These are phyloP conservation scores for Tinea pellionella DNA, from an alignment of 2,888 invertebrate genomes.

Conservation along the genomic window DNA sequence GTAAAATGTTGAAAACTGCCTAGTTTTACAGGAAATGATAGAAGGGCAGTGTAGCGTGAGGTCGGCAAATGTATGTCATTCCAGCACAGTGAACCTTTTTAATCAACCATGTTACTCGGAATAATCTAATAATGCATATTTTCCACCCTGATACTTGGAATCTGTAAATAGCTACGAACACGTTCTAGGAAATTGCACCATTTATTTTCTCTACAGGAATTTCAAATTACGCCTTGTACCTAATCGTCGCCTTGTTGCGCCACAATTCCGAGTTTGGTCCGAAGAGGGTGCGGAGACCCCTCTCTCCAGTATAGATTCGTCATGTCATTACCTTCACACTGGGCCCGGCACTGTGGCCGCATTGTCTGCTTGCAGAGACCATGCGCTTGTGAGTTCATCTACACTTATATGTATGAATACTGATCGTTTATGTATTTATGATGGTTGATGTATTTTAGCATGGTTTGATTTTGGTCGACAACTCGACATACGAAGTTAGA, in stretches of 20 bases:
- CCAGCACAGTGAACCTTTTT: neutral
- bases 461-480: slow-evolving; percentile 75
- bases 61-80: neutral
- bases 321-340: slow-evolving; percentile 75
- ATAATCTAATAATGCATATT: neutral
- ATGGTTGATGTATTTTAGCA: slow-evolving; percentile 55
- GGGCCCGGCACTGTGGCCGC: slow-evolving; percentile 72
- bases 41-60: neutral
- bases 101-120: neutral
- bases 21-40: neutral
- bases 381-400: slow-evolving; percentile 68
- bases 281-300: slow-evolving; percentile 47
- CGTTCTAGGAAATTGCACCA: neutral
- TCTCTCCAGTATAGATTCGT: slow-evolving; percentile 41
- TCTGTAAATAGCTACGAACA: neutral
- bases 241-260: slow-evolving; percentile 71
- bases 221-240: slow-evolving; percentile 72
- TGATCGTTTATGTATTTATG: neutral
- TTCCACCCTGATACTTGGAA: neutral
- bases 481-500: slow-evolving; percentile 76
- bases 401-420: neutral
- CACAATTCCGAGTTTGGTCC: slow-evolving; percentile 72
- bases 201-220: slow-evolving; percentile 42
- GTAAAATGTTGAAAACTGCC: neutral
- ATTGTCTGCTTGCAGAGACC: slow-evolving; percentile 74